Conservation (phyloP, 2,797 vertebrate genomes). For the Cirrhinus mrigala region DNA sequence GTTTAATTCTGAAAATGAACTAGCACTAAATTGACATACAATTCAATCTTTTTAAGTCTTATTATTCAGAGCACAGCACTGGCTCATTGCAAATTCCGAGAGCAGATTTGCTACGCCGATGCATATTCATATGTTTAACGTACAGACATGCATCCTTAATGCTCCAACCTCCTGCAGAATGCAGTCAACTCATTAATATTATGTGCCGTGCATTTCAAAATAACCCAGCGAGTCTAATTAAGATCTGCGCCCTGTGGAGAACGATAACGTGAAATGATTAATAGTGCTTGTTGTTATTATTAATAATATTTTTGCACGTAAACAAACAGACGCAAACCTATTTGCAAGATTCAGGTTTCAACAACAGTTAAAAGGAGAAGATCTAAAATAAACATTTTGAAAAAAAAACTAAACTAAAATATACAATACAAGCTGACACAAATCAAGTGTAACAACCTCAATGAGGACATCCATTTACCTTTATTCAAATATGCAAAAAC, state of each 20-base stretch:
- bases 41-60: conserved; percentile 60
- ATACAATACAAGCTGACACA: neutral
- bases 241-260: conserved; percentile 44
- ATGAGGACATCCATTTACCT: neutral
- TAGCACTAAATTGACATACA: neutral
- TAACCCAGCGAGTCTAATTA: conserved; percentile 61
- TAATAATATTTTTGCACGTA: conserved; percentile 8
- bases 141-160: conserved; percentile 81
- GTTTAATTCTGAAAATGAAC: conserved; percentile 15
- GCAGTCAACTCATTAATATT: conserved; percentile 77
- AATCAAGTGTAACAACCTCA: neutral
- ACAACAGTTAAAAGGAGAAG: conserved; percentile 6
- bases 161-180: conserved; percentile 71
- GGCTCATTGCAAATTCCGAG: conserved; percentile 74
- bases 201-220: conserved; percentile 74
- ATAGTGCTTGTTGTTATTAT: conserved; percentile 6
- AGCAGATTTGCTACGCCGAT: conserved; percentile 78
- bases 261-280: conserved; percentile 20
- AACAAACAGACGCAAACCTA: conserved; percentile 11
- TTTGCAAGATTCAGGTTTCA: conserved; percentile 9
- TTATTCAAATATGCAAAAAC: conserved; percentile 51
- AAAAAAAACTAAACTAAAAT: neutral
- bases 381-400: neutral
- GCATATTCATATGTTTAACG: conserved; percentile 87
- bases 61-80: conserved; percentile 80